These are phyloP conservation scores for Hemiscyllium ocellatum DNA, from an alignment of 2,113 vertebrate species.

Conservation along the genomic window DNA sequence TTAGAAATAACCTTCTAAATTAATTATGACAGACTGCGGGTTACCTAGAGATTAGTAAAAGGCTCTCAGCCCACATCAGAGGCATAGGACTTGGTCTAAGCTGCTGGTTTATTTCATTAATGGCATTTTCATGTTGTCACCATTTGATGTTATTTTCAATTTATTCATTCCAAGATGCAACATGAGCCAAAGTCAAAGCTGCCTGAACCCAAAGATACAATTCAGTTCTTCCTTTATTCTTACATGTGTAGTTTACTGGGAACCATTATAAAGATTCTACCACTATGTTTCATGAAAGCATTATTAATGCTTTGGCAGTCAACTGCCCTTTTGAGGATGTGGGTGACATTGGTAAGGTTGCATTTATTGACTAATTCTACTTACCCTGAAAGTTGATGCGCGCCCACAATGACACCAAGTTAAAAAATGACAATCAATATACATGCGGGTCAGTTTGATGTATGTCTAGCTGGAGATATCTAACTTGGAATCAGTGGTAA, in stretches of 20 bases:
- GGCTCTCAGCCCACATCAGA: not conserved
- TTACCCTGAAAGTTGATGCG: not conserved
- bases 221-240: not conserved
- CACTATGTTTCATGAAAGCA: not conserved
- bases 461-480: not conserved
- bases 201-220: not conserved
- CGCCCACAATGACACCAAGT: not conserved
- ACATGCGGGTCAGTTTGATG: not conserved
- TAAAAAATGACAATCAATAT: not conserved
- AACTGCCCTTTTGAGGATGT: not conserved
- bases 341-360: not conserved
- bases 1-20: conserved; percentile 18
- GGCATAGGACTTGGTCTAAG: not conserved
- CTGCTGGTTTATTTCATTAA: not conserved
- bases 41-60: conserved; percentile 33
- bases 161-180: not conserved
- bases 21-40: not conserved
- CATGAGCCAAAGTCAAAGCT: not conserved
- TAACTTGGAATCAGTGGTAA: not conserved
- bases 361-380: not conserved
- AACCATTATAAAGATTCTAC: no score
- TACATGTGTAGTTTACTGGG: not conserved
- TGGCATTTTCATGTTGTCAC: not conserved
- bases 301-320: not conserved
- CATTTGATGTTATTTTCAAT: not conserved